Evolutionary conservation across 2,113 vertebrate genomes (phyloP), one percentile per base, ranked within the genome.

Genomic region (Toxostoma redivivum): DNA sequence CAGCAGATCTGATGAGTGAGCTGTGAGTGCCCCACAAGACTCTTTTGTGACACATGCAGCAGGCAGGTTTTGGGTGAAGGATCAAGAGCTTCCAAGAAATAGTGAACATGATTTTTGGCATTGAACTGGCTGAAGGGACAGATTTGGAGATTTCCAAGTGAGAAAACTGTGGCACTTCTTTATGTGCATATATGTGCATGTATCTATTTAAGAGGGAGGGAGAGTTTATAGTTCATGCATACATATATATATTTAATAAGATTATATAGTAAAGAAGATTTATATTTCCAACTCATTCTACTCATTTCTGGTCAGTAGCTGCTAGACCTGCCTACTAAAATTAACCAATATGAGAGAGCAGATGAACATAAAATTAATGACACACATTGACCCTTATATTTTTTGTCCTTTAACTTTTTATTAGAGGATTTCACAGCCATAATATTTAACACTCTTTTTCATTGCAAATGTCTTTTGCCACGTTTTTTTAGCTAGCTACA

Each of bases 351-450:
- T 4, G 2, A 35, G 57, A 53, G 38, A 83, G 22, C 27, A 66
- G 44, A 56, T 60, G 47, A 74, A 86, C 42, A 56, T 48, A 88
- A 96, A 87, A 94, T 77, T 92, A 84, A 81, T 84, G 80, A 40
- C 45, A 74, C 12, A 2, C 22, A 61, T 51, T 89, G 92, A 94
- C 80, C 83, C 53, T 91, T 84, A 11, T 48, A 66, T 62, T 64
- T 88, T 93, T 81, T 72, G 30, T 45, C 35, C 47, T 87, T 94
- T 73, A 78, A 73, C 31, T 54, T 95, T 95, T 92, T 92, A 90
- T 88, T 61, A 66, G 48, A 37, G 3, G 31, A 86, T 95, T 88
- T 92, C 58, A 58, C 9, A 78, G 37, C 33, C 50, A 86, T 90
- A 86, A 88, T 88, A 86, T 76, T 85, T 90, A 88, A 81, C 37